A percentile compares a stretch with the other conserved stretches of the same genome.
These are phyloP conservation scores for Oscheius myriophilus DNA, from an alignment of 2,888 invertebrate species.

Conservation along the genomic window DNA sequence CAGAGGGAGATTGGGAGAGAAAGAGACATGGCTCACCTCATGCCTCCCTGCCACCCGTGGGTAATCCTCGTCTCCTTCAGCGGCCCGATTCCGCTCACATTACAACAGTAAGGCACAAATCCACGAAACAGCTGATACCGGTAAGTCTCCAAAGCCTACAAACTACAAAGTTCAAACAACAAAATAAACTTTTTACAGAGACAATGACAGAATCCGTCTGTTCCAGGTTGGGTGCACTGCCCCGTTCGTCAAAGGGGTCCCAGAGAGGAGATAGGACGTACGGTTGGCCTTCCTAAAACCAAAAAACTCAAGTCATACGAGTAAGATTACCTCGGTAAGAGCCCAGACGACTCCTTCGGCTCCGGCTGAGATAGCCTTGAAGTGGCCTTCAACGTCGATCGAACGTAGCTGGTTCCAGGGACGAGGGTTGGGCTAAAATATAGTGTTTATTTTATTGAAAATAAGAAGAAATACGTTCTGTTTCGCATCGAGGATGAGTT, in stretches of 20 bases:
- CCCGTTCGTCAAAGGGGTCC: slow-evolving; percentile 30
- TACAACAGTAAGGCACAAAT: slow-evolving; percentile 36
- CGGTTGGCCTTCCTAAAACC: slow-evolving; percentile 32
- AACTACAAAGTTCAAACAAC: background rate
- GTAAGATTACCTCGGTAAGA: slow-evolving; percentile 28
- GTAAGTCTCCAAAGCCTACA: slow-evolving; percentile 42
- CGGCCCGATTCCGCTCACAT: slow-evolving; percentile 35
- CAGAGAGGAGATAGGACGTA: slow-evolving; percentile 32
- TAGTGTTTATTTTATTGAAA: background rate
- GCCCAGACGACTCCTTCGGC: slow-evolving; percentile 40
- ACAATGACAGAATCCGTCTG: slow-evolving; percentile 27
- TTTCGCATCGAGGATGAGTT: slow-evolving; percentile 24
- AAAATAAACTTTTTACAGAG: background rate
- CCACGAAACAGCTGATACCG: slow-evolving; percentile 44
- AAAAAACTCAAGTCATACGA: too few species aligned
- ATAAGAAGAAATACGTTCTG: slow-evolving; percentile 13
- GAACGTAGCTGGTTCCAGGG: slow-evolving; percentile 13
- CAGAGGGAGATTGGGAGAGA: too few species aligned
- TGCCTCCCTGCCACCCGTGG: background rate
- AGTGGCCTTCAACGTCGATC: slow-evolving; percentile 38
- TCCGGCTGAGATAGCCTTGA: slow-evolving; percentile 41
- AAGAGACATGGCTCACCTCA: background rate
- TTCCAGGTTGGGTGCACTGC: slow-evolving; percentile 21
- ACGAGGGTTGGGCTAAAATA: slow-evolving; percentile 11
- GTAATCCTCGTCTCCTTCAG: slow-evolving; percentile 32